phyloP scores from a whole-genome alignment of 2,113 vertebrate species.

The Phyllostomus discolor region DNA sequence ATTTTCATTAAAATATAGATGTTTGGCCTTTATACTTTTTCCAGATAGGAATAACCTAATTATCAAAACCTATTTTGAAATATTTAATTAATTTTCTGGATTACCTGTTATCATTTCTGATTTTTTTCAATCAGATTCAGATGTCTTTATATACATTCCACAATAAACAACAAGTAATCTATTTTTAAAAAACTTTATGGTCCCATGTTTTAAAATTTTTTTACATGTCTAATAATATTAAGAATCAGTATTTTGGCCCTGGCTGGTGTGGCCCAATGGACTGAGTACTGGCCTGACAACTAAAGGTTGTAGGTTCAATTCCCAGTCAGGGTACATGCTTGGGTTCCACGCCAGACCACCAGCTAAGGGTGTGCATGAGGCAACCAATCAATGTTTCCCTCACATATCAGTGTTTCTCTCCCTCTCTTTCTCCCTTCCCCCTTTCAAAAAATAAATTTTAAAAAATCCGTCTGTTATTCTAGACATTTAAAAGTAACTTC shows the following conservation, averaged over 20 bases:
- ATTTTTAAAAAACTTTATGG: neutral
- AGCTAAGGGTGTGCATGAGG: too few species aligned
- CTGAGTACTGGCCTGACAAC: too few species aligned
- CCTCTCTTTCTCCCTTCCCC: too few species aligned
- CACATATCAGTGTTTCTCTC: too few species aligned
- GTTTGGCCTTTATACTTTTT: conserved; percentile 45
- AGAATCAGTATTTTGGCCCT: neutral
- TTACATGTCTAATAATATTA: neutral
- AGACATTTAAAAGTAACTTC: neutral
- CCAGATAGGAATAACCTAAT: conserved; percentile 47
- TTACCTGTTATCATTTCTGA: conserved; percentile 31
- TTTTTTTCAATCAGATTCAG: neutral
- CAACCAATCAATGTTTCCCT: too few species aligned
- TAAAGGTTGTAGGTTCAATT: too few species aligned
- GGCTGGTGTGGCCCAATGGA: too few species aligned
- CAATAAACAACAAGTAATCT: neutral
- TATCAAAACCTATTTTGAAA: conserved; percentile 66
- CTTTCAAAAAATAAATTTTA: too few species aligned
- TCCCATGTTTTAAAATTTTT: neutral
- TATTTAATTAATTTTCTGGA: conserved; percentile 57
- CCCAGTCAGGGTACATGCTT: too few species aligned
- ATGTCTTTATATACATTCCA: neutral
- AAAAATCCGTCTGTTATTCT: neutral
- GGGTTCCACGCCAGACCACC: too few species aligned
- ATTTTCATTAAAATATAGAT: conserved; percentile 42